Percentiles rank a stretch among this genome's conserved stretches.
Conservation (phyloP, 2,797 vertebrate species). For the Gymnopithys bicolor region DNA sequence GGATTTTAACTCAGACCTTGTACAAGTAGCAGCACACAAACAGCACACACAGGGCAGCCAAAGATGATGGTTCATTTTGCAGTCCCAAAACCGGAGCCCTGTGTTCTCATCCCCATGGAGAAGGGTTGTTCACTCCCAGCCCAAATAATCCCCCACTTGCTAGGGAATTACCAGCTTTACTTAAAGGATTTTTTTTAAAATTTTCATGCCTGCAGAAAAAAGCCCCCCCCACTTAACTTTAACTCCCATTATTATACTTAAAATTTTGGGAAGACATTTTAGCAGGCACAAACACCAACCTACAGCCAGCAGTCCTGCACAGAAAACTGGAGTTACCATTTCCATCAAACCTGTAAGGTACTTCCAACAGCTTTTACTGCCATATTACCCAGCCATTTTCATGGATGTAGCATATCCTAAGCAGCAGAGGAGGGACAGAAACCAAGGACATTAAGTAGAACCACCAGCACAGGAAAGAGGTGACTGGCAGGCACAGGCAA, state of each 20-base stretch:
- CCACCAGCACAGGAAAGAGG: not conserved
- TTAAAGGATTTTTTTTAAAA: not conserved
- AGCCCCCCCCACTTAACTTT: not conserved
- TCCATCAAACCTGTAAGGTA: not conserved
- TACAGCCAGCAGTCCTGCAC: not conserved
- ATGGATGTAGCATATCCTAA: fast-evolving
- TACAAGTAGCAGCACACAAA: not conserved
- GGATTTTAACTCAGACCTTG: not conserved
- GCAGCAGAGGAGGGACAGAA: not conserved
- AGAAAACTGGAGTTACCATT: not conserved
- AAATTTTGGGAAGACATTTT: not conserved
- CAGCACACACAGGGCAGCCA: not conserved
- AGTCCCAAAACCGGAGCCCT: not conserved
- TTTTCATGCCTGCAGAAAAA: not conserved
- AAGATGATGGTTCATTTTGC: not conserved
- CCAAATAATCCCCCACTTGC: not conserved
- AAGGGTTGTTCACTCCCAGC: not conserved
- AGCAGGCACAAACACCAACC: not conserved
- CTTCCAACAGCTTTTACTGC: not conserved
- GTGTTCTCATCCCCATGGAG: fast-evolving
- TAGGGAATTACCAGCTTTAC: not conserved
- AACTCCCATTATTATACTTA: not conserved
- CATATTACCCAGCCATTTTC: fast-evolving
- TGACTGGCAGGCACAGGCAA: not conserved
- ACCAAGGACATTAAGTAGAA: not conserved